Evolutionary conservation across 2,888 invertebrate species (phyloP).

Genomic region (Lasiommata megera): DNA sequence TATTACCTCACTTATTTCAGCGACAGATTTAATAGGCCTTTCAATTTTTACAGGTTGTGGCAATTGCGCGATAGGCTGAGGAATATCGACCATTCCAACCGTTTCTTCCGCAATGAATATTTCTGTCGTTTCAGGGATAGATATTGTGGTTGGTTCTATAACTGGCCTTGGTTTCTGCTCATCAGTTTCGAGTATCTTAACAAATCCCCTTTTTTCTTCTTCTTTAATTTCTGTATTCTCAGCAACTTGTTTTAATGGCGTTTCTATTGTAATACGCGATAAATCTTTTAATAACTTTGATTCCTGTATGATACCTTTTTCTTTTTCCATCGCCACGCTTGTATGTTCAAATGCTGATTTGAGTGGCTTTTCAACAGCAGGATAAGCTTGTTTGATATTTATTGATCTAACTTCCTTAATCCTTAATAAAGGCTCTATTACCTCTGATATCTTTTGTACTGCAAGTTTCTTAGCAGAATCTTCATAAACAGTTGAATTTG

Average conservation of each 20-base stretch:
- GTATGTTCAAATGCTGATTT: constrained; percentile 37
- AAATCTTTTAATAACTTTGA: constrained; percentile 9
- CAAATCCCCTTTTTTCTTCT: constrained; percentile 32
- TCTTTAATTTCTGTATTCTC: constrained; percentile 34
- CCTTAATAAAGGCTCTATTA: constrained; percentile 29
- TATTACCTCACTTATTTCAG: constrained; percentile 33
- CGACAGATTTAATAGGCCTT: constrained; percentile 35
- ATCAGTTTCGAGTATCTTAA: constrained; percentile 33
- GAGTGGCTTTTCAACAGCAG: constrained; percentile 28
- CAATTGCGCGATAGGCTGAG: constrained; percentile 30
- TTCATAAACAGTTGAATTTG: constrained; percentile 24
- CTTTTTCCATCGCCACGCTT: constrained; percentile 30
- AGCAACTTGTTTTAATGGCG: constrained; percentile 18
- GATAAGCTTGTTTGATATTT: constrained; percentile 19
- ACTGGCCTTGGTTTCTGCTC: constrained; percentile 33
- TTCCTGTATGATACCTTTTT: constrained; percentile 19
- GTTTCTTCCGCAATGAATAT: constrained; percentile 35
- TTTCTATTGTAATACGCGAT: constrained; percentile 18
- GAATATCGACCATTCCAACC: constrained; percentile 35
- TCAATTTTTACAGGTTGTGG: constrained; percentile 12
- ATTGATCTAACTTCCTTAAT: constrained; percentile 20
- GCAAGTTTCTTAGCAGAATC: constrained; percentile 28
- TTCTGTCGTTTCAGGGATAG: constrained; percentile 39
- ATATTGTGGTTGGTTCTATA: constrained; percentile 35
- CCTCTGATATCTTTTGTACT: constrained; percentile 31